These are phyloP conservation scores for Phaedon cochleariae DNA, from an alignment of 2,888 invertebrate genomes.

Conservation along the genomic window DNA sequence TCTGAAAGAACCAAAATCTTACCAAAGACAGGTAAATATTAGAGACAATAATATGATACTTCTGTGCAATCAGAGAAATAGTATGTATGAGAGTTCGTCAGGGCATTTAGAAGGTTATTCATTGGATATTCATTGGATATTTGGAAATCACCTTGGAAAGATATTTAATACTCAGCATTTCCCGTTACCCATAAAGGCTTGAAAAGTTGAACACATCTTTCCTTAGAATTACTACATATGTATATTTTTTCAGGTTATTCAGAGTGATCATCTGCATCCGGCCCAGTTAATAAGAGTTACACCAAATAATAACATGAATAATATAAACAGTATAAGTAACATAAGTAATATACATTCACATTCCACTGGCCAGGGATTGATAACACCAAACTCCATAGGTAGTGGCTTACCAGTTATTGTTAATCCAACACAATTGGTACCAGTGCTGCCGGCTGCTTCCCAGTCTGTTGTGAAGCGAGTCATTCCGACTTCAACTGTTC, in stretches of 20 bases:
- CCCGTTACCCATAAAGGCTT: too few species aligned
- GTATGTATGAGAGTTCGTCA: too few species aligned
- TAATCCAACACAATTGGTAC: constrained; percentile 81
- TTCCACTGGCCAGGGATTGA: constrained; percentile 49
- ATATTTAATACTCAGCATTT: too few species aligned
- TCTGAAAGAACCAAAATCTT: constrained; percentile 52
- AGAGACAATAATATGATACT: too few species aligned
- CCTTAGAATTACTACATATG: neutral
- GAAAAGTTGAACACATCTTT: too few species aligned
- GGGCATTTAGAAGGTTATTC: too few species aligned
- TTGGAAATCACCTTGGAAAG: too few species aligned
- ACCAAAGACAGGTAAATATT: constrained; percentile 53
- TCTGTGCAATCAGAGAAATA: too few species aligned
- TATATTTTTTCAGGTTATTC: constrained; percentile 50
- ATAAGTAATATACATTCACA: constrained; percentile 41
- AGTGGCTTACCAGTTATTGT: constrained; percentile 75
- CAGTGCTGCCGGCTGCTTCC: constrained; percentile 69
- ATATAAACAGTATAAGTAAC: constrained; percentile 48
- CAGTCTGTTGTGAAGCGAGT: constrained; percentile 58
- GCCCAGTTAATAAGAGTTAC: constrained; percentile 51
- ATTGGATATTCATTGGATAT: too few species aligned
- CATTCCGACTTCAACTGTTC: constrained; percentile 48
- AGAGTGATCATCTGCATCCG: constrained; percentile 55
- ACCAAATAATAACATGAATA: constrained; percentile 44
- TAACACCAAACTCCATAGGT: constrained; percentile 61